Conservation (phyloP, 1,140 invertebrate genomes). For the Heterodera schachtii region DNA sequence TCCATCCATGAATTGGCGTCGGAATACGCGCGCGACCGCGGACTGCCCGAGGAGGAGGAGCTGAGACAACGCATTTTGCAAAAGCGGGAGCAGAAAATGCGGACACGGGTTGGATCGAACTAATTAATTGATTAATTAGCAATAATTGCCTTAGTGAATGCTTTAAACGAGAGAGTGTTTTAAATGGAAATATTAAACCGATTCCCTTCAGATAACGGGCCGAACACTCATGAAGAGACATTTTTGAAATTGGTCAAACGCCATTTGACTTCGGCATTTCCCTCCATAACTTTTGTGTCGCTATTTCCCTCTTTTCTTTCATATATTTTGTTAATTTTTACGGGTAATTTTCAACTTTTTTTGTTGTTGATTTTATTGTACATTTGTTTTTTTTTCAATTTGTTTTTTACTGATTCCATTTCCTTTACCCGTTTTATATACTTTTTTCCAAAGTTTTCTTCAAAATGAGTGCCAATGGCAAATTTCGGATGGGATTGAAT, state of each 20-base stretch:
- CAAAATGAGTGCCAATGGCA: slow-evolving; percentile 11
- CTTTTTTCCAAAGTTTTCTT: slow-evolving; percentile 5
- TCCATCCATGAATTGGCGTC: slow-evolving; percentile 40
- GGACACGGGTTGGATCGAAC: slow-evolving; percentile 19
- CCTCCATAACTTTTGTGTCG: too few species aligned
- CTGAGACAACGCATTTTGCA: slow-evolving; percentile 29
- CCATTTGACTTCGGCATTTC: too few species aligned
- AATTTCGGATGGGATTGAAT: slow-evolving; percentile 26
- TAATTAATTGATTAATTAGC: too few species aligned
- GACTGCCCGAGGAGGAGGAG: slow-evolving; percentile 35
- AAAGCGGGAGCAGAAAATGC: slow-evolving; percentile 38
- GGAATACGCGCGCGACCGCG: slow-evolving; percentile 36
- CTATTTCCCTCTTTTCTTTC: background rate
- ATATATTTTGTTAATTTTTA: background rate
- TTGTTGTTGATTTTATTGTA: background rate
- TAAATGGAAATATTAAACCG: background rate
- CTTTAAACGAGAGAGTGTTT: too few species aligned
- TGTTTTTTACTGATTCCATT: background rate
- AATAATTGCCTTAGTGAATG: too few species aligned
- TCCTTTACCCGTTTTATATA: background rate
- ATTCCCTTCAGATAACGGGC: background rate
- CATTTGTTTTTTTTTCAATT: slow-evolving; percentile 4
- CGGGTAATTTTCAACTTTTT: slow-evolving; percentile 4
- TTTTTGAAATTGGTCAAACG: background rate
- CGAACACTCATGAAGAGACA: background rate